Percentiles rank a stretch among this genome's conserved stretches.
These are phyloP conservation scores for Psylliodes chrysocephalus DNA, from an alignment of 2,888 invertebrate genomes.

Conservation along the genomic window DNA sequence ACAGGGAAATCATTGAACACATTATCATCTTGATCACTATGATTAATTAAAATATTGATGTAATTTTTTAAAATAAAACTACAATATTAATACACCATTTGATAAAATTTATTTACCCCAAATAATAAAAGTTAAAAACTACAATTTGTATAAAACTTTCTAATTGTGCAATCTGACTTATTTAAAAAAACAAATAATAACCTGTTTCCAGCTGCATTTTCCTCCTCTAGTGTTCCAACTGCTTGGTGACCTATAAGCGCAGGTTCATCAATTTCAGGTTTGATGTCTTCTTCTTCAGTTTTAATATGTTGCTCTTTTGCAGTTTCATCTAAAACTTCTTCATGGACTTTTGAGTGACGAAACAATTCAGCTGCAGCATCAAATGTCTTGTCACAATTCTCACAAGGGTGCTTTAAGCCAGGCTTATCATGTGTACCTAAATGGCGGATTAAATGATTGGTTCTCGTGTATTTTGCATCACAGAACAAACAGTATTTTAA, in stretches of 20 bases:
- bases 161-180: too few relatives aligned
- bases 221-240: slow-evolving; percentile 20
- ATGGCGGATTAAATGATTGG: slow-evolving; percentile 59
- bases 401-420: slow-evolving; percentile 45
- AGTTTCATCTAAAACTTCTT: slow-evolving; percentile 39
- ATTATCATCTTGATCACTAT: slow-evolving; percentile 28
- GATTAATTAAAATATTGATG: too few relatives aligned
- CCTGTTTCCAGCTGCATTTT: slow-evolving; percentile 18
- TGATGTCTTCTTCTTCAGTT: slow-evolving; percentile 34
- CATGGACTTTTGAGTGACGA: slow-evolving; percentile 47
- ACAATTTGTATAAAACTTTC: too few relatives aligned
- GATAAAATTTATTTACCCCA: too few relatives aligned
- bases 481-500: slow-evolving; percentile 58
- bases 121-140: too few relatives aligned
- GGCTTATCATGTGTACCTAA: slow-evolving; percentile 56
- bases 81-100: too few relatives aligned
- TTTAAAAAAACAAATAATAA: too few relatives aligned
- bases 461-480: slow-evolving; percentile 58
- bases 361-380: slow-evolving; percentile 44
- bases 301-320: slow-evolving; percentile 37
- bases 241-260: slow-evolving; percentile 21
- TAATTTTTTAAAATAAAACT: too few relatives aligned
- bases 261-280: slow-evolving; percentile 32
- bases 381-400: slow-evolving; percentile 46
- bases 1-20: slow-evolving; percentile 47